These are phyloP conservation scores for Agrilus planipennis DNA, from an alignment of 1,140 invertebrate species.

Conservation along the genomic window DNA sequence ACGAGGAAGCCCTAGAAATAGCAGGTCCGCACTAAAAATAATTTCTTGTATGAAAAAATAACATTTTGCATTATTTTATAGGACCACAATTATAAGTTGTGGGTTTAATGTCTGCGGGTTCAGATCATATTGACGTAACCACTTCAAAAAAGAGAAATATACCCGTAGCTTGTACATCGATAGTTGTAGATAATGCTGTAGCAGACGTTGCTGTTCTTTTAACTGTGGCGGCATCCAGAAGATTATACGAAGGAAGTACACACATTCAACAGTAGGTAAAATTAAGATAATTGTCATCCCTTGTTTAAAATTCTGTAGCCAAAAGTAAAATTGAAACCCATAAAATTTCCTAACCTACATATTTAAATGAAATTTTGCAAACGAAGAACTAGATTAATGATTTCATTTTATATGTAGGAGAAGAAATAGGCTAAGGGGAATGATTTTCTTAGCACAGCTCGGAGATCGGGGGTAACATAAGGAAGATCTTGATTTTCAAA, in stretches of 20 bases:
- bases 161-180: conserved; percentile 63
- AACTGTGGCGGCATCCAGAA: conserved; percentile 55
- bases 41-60: no score
- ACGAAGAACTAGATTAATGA: no score
- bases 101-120: conserved; percentile 50
- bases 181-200: conserved; percentile 64
- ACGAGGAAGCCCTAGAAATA: conserved; percentile 26
- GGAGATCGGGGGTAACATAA: no score
- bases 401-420: no score
- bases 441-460: no score
- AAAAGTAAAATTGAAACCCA: no score
- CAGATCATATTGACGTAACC: conserved; percentile 54
- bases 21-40: conserved; percentile 21
- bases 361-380: no score
- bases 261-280: conserved; percentile 48
- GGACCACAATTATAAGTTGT: conserved; percentile 8
- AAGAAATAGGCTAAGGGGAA: no score
- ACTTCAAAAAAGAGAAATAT: conserved; percentile 51
- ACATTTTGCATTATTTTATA: conserved; percentile 3
- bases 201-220: conserved; percentile 71
- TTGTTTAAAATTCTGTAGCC: no score
- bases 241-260: conserved; percentile 56
- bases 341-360: no score
- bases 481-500: no score
- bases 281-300: no score